Conservation (phyloP, 2,797 vertebrate species). For the Poecilia picta region DNA sequence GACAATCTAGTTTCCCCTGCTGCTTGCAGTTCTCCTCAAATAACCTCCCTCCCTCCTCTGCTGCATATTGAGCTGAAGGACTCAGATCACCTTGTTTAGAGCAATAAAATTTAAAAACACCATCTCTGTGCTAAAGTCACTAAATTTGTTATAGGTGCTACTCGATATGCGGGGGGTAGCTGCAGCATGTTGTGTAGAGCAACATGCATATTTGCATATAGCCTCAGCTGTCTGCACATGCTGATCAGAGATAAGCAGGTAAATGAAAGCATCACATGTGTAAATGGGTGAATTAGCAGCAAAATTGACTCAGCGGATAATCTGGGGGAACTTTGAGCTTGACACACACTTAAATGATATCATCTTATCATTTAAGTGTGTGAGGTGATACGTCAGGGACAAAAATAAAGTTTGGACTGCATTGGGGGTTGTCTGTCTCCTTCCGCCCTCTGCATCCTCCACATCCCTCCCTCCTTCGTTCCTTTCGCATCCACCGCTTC, state of each 20-base stretch:
- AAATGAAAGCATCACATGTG: neutral
- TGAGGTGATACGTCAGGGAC: conserved; percentile 45
- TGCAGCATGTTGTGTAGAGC: neutral
- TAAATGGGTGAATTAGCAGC: neutral
- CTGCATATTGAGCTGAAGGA: neutral
- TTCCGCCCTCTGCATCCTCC: conserved; percentile 24
- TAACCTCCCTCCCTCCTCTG: conserved; percentile 21
- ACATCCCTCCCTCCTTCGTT: conserved; percentile 22
- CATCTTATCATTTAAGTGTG: conserved; percentile 35
- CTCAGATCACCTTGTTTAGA: neutral
- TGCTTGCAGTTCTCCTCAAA: conserved; percentile 34
- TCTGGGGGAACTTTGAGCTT: conserved; percentile 13
- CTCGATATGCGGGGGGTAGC: neutral
- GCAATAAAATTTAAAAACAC: neutral
- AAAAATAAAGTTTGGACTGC: conserved; percentile 67
- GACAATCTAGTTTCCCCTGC: neutral
- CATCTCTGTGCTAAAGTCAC: neutral
- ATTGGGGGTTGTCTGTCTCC: conserved; percentile 57
- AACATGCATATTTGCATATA: neutral
- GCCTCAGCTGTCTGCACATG: neutral
- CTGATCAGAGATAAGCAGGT: conserved; percentile 11
- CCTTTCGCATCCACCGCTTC: conserved; percentile 26
- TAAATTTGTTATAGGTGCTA: too few species aligned
- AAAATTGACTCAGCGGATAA: neutral
- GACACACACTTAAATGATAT: conserved; percentile 36